These are phyloP conservation scores for Pimephales promelas DNA, from an alignment of 2,113 vertebrate genomes.

Conservation along the genomic window DNA sequence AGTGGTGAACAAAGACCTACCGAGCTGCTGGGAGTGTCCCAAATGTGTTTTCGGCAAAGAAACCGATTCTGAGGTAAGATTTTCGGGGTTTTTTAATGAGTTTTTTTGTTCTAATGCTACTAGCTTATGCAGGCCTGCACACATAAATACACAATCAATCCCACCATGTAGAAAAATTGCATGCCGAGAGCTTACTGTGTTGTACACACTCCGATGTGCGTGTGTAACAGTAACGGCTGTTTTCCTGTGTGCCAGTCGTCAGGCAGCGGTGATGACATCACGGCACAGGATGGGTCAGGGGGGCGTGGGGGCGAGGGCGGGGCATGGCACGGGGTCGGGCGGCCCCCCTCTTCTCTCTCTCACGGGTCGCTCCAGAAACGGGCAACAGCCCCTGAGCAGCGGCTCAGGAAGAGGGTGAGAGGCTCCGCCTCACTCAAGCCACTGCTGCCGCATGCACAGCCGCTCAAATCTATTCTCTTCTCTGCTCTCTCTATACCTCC, in stretches of 20 bases:
- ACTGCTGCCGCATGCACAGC: constrained; percentile 49
- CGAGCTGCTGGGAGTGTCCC: constrained; percentile 97
- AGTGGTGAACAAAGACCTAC: constrained; percentile 91
- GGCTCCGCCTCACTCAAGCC: constrained; percentile 64
- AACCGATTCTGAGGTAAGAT: constrained; percentile 79
- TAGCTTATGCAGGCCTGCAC: constrained; percentile 19
- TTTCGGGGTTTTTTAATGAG: neutral
- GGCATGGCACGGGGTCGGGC: constrained; percentile 68
- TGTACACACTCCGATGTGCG: constrained; percentile 9
- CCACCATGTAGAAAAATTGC: constrained; percentile 1
- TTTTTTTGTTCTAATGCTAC: constrained; percentile 16
- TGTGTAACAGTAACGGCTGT: constrained; percentile 54
- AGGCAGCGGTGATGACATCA: constrained; percentile 75
- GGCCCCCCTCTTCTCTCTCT: constrained; percentile 63
- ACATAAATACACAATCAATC: constrained; percentile 22
- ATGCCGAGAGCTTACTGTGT: constrained; percentile 26
- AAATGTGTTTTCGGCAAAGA: constrained; percentile 87
- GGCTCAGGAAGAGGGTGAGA: constrained; percentile 79
- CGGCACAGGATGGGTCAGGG: constrained; percentile 64
- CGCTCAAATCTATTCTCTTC: neutral
- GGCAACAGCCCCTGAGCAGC: constrained; percentile 74
- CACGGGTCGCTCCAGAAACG: constrained; percentile 70
- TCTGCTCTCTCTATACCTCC: neutral
- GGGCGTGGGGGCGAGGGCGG: constrained; percentile 66
- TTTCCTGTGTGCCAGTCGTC: constrained; percentile 72